Evolutionary conservation across 1,140 invertebrate species (phyloP).

Genomic region (Bradynema listronoti): DNA sequence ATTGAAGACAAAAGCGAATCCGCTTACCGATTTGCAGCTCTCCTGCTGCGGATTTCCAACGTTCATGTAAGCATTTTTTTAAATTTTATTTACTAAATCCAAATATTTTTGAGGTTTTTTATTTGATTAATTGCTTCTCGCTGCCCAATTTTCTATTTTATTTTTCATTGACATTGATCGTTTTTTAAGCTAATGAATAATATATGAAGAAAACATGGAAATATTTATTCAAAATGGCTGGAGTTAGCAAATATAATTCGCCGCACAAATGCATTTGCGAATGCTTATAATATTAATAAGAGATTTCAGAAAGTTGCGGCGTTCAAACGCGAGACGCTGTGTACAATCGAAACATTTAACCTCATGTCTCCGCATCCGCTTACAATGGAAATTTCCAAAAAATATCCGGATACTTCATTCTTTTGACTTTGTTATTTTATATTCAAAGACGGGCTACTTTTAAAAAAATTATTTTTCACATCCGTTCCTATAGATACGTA

Average conservation of each 20-base stretch:
- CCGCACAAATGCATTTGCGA: neutral
- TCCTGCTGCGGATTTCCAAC: slow-evolving; percentile 42
- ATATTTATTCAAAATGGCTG: neutral
- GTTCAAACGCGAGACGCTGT: slow-evolving; percentile 54
- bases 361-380: slow-evolving; percentile 56
- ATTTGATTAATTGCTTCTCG: neutral
- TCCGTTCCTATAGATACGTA: too few species aligned
- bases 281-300: too few species aligned
- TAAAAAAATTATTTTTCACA: too few species aligned
- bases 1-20: slow-evolving; percentile 15
- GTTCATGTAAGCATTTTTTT: slow-evolving; percentile 47
- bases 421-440: too few species aligned
- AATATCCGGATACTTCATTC: slow-evolving; percentile 53
- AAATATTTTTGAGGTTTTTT: too few species aligned
- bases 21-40: slow-evolving; percentile 39
- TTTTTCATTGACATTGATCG: neutral
- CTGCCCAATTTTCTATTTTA: neutral
- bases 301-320: slow-evolving; percentile 56
- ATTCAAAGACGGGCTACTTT: too few species aligned
- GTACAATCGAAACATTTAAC: slow-evolving; percentile 57
- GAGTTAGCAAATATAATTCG: slow-evolving; percentile 16
- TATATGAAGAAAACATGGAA: too few species aligned
- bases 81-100: too few species aligned
- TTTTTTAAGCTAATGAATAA: too few species aligned
- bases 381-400: slow-evolving; percentile 55